Evolutionary conservation across 2,113 vertebrate genomes (phyloP).

Genomic region (Galeopterus variegatus): DNA sequence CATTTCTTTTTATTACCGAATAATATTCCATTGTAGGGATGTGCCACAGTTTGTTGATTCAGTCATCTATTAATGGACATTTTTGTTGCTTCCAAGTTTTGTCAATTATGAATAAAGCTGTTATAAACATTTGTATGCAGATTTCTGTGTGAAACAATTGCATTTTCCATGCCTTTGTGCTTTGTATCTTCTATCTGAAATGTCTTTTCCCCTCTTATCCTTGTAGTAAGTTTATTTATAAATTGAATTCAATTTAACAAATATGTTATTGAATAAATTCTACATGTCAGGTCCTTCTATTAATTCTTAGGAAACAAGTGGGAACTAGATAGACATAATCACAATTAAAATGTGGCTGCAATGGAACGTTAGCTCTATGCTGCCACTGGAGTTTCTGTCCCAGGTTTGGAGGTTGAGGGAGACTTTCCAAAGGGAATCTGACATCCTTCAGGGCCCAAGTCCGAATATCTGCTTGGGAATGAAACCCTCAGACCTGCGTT

Average conservation of each 20-base stretch:
- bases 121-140: not conserved
- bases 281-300: not conserved
- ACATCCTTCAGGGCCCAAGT: not conserved
- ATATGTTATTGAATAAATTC: not conserved
- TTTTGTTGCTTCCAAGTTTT: not conserved
- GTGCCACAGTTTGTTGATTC: not conserved
- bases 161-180: not conserved
- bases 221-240: not conserved
- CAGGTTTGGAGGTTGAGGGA: not conserved
- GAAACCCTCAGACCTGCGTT: not conserved
- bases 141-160: not conserved
- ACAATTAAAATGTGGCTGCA: not conserved
- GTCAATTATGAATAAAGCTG: not conserved
- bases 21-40: too few species aligned
- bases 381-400: too few species aligned
- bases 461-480: not conserved
- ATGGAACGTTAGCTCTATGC: not conserved
- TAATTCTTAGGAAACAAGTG: not conserved
- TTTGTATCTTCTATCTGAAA: not conserved
- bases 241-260: not conserved
- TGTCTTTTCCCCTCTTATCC: not conserved
- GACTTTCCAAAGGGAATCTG: not conserved
- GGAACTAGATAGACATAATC: not conserved
- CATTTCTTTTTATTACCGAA: too few species aligned
- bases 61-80: not conserved